phyloP scores from a whole-genome alignment of 2,888 invertebrate species.

The Drosophila vallismaia region DNA sequence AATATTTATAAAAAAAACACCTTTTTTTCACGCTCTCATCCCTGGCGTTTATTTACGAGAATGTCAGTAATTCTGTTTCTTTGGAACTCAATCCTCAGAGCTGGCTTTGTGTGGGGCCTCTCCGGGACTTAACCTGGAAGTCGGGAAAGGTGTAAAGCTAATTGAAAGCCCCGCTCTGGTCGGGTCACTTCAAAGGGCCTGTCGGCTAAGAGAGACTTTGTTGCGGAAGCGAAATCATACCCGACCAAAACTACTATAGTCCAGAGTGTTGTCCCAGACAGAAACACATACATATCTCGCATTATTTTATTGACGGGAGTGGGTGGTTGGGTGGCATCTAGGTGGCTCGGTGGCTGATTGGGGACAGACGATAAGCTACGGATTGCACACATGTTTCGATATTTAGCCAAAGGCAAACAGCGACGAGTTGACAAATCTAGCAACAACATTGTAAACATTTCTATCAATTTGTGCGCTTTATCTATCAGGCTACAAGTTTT shows the following conservation, averaged over 20 bases:
- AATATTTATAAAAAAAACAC: no score
- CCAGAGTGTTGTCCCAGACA: conserved; percentile 13
- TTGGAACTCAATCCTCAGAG: conserved; percentile 48
- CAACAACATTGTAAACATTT: conserved; percentile 62
- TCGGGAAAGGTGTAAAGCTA: conserved; percentile 58
- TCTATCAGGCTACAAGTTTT: conserved; percentile 51
- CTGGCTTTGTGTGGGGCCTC: conserved; percentile 59
- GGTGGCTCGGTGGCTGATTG: conserved; percentile 7
- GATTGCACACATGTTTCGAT: conserved; percentile 49
- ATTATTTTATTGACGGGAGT: conserved; percentile 39
- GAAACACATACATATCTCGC: conserved; percentile 29
- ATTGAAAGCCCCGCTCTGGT: conserved; percentile 52
- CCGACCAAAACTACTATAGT: conserved; percentile 24
- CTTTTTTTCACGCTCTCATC: conserved; percentile 13
- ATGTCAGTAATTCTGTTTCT: conserved; percentile 51
- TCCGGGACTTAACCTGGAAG: conserved; percentile 37
- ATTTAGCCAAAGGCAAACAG: conserved; percentile 49
- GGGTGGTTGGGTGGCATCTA: not conserved
- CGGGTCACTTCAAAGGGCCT: conserved; percentile 66
- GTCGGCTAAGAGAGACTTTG: conserved; percentile 51
- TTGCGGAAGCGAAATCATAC: conserved; percentile 46
- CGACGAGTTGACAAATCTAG: conserved; percentile 42
- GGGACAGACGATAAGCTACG: conserved; percentile 33
- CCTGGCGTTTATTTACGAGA: conserved; percentile 8
- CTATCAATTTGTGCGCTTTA: conserved; percentile 56